Evolutionary conservation across 2,888 invertebrate genomes (phyloP), one percentile per base, ranked within the genome.

Genomic region (Synergus itoensis): DNA sequence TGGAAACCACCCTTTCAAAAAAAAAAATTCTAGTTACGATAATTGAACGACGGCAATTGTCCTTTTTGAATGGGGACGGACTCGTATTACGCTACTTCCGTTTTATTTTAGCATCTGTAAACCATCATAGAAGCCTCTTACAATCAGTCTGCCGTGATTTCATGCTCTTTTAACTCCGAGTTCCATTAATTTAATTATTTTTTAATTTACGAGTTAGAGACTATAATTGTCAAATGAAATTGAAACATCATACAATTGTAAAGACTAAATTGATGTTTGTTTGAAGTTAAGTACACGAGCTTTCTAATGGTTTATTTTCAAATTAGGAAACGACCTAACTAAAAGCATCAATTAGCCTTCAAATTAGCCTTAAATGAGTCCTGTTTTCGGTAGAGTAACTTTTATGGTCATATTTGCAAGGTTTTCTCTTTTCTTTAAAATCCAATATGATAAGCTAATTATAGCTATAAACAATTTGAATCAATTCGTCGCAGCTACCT

Each of bases 41-140:
- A 57, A 73, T 73, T 73, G 73, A 73, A 53, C 73, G 48, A 48
- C 40, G n/a, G 53, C 40, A 36, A 73, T 40, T 73, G 73, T 73
- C 12, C 69, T 73, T 73, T 73, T 73, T 73, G 48, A 36, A 73
- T 73, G 36, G 36, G 40, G 40, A 57, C 14, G 7, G 53, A 18
- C 73, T 73, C 73, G 40, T 40, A 73, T 73, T 73, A 73, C n/a
- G 28, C 14, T 73, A 73, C 53, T 73, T 53, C 73, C 73, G 73
- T 73, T 73, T 73, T 53, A 57, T 73, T 73, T 73, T 36, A 18
- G 40, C 53, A 73, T 73, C 53, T 73, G 53, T 28, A 73, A 73
- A 53, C 53, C 48, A 73, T 53, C n/a, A 73, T 53, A 73, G 73
- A 73, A 73, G 11, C 40, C 69, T 67, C 53, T 57, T 57, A n/a